Evolutionary conservation across 2,888 invertebrate species (phyloP), one percentile per base, ranked within the genome.

Genomic region (Serripes groenlandicus): DNA sequence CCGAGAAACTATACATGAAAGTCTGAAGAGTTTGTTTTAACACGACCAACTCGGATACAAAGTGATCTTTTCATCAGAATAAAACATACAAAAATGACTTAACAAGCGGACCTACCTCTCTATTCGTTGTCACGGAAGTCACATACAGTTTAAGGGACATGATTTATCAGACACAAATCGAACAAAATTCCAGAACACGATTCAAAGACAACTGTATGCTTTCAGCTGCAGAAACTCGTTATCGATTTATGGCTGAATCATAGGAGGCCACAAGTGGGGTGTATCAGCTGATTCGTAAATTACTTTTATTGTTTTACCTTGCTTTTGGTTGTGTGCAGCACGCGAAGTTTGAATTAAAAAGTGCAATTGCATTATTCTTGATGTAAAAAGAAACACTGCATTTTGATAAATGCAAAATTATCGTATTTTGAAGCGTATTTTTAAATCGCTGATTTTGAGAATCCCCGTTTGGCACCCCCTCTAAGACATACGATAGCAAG

Each of bases 51-150:
- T n/a, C n/a, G n/a, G n/a, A n/a, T n/a, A n/a, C n/a, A n/a, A n/a
- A n/a, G n/a, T n/a, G n/a, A n/a, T n/a, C n/a, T n/a, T n/a, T n/a
- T n/a, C n/a, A n/a, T n/a, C n/a, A n/a, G n/a, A 42, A 42, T 18
- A 11, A 42, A 42, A 42, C 9, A 42, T 9, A 42, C 42, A 42
- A 18, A 42, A 9, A 42, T 11, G 18, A 23, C 7, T 18, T 18
- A 11, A 34, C 9, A 62, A 5, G 5, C 23, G n/a, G 3, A 37
- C 82, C 30, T 60, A 85, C 85, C 82, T 79, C 85, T 78, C 77
- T 78, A 42, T 75, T 82, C 9, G 85, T 85, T 28, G 85, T 85
- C 72, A 85, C 80, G 18, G 85, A 80, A 5, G 85, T 85, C 37
- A 71, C 68, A 56, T 85, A 85, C 37, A 85, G 54, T 77, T 77